These are phyloP conservation scores for Esperia sulphurella DNA, from an alignment of 2,888 invertebrate species.

Conservation along the genomic window DNA sequence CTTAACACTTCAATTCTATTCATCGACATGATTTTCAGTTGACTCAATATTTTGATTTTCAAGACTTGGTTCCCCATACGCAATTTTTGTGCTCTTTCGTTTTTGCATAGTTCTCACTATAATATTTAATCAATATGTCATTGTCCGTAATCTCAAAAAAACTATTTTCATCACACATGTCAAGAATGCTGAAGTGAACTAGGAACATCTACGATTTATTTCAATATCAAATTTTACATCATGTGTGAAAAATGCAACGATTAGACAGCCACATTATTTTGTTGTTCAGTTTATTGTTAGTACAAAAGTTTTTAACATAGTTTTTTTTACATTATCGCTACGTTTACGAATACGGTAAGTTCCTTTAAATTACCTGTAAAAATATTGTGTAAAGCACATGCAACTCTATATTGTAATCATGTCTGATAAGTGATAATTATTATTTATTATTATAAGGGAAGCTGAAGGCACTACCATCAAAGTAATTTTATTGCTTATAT, in stretches of 20 bases:
- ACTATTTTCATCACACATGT: conserved; percentile 46
- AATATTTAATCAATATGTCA: conserved; percentile 19
- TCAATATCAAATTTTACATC: conserved; percentile 48
- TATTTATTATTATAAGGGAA: conserved; percentile 58
- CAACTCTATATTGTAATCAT: conserved; percentile 58
- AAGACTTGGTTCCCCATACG: conserved; percentile 60
- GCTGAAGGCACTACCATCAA: conserved; percentile 78
- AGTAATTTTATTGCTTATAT: conserved; percentile 67
- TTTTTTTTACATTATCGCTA: conserved; percentile 66
- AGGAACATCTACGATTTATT: conserved; percentile 66
- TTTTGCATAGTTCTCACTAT: conserved; percentile 34
- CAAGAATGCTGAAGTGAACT: conserved; percentile 58
- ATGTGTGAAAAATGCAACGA: conserved; percentile 72
- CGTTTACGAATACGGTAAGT: conserved; percentile 72
- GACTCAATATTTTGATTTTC: conserved; percentile 64
- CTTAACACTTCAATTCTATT: conserved; percentile 66
- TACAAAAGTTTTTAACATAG: conserved; percentile 68
- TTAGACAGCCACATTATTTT: conserved; percentile 67
- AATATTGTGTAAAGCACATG: conserved; percentile 74
- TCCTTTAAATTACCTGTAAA: conserved; percentile 69
- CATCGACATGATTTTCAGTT: conserved; percentile 64
- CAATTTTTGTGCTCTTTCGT: conserved; percentile 56
- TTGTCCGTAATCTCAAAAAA: conserved; percentile 6
- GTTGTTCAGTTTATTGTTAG: conserved; percentile 42
- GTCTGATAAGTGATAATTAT: too few species aligned